Evolutionary conservation across 1,140 invertebrate genomes (phyloP), one percentile per base, ranked within the genome.

Genomic region (Lethrus apterus): DNA sequence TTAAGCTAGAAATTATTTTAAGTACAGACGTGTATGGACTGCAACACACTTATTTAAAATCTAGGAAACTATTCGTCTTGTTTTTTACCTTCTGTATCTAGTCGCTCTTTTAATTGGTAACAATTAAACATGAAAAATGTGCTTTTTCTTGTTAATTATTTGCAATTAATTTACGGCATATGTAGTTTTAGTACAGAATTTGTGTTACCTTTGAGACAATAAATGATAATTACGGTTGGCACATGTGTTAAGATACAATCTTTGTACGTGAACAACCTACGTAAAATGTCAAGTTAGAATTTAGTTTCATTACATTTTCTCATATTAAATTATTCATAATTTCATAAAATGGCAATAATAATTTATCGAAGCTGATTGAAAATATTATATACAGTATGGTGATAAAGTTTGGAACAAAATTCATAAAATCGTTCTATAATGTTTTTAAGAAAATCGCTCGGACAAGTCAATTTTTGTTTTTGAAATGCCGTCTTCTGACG

Each of bases 101-200:
- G 35, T 13, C 35, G 35, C 24, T 38, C 20, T 38, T 38, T 38
- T 38, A 38, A 38, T 38, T 38, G 35, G 18, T 38, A 5, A 19
- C 35, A 38, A 38, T 38, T 38, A 21, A 38, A 38, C 35, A 38
- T 38, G 35, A 38, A 38, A 38, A 38, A 38, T 38, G 35, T 38
- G 24, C 35, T 38, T 21, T 38, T 38, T 23, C 35, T 23, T 21
- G 35, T 5, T 38, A 38, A 38, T 38, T 38, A 38, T 38, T 38
- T 38, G 35, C 35, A 38, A 38, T 38, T 38, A 38, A 38, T 38
- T 38, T 38, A 11, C 35, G 10, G 24, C 35, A 38, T 38, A 38
- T 4, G 35, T 21, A 21, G 35, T 17, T 38, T 21, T 38, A n/a
- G 19, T 17, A 38, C 35, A 21, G 19, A 38, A 38, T 21, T 38